Percentiles rank a stretch among this genome's conserved stretches.
phyloP scores from a whole-genome alignment of 2,888 invertebrate species.

The Mycalesis mineus region DNA sequence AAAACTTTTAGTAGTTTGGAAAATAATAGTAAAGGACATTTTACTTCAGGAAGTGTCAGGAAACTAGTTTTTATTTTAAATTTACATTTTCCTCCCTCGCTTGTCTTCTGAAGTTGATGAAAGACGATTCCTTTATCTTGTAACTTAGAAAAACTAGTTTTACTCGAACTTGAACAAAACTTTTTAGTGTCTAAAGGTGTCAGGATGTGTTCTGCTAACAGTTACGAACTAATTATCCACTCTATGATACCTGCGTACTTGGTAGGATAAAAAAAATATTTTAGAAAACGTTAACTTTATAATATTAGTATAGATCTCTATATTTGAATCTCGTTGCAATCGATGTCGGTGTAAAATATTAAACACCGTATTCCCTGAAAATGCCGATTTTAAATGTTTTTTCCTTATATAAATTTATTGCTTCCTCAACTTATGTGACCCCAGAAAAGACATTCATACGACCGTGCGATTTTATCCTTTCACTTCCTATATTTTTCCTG shows the following conservation, averaged over 20 bases:
- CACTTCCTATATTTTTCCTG: conserved; percentile 18
- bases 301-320: too few species aligned
- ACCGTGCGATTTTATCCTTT: conserved; percentile 17
- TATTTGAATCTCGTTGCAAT: too few species aligned
- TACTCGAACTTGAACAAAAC: neutral
- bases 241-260: too few species aligned
- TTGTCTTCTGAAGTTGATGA: too few species aligned
- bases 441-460: conserved; percentile 15
- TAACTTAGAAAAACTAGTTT: neutral
- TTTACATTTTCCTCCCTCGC: too few species aligned
- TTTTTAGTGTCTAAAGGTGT: neutral
- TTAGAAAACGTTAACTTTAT: too few species aligned
- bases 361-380: neutral
- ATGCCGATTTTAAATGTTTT: neutral
- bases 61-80: too few species aligned
- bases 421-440: conserved; percentile 4
- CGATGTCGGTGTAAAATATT: neutral
- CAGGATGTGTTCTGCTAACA: neutral
- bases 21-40: too few species aligned
- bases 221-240: neutral
- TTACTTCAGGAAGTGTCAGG: too few species aligned
- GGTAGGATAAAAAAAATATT: too few species aligned
- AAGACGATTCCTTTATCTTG: conserved; percentile 1
- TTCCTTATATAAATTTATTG: conserved; percentile 7
- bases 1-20: too few species aligned